phyloP scores from a whole-genome alignment of 2,888 invertebrate genomes.

The Sialis lutaria region DNA sequence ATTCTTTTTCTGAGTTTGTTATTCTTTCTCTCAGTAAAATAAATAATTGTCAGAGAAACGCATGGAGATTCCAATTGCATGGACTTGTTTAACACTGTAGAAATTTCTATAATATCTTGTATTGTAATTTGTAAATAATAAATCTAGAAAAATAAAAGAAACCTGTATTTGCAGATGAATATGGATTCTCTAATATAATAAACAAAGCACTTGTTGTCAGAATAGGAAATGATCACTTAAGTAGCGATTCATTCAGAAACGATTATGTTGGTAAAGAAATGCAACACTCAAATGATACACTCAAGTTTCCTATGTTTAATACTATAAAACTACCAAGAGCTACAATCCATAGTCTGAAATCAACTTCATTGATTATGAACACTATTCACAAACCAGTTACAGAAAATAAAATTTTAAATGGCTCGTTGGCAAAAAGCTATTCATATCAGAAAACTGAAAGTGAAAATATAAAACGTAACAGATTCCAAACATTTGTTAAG shows the following conservation, averaged over 20 bases:
- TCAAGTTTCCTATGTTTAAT: slow-evolving; percentile 1
- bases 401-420: slow-evolving; percentile 11
- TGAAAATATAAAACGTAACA: slow-evolving; percentile 6
- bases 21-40: background rate
- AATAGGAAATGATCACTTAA: slow-evolving; percentile 18
- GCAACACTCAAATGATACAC: slow-evolving; percentile 1
- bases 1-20: background rate
- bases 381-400: slow-evolving; percentile 17
- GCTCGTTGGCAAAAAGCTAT: slow-evolving; percentile 8
- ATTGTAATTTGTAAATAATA: no score
- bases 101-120: background rate
- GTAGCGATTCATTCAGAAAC: slow-evolving; percentile 18
- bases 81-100: slow-evolving; percentile 8
- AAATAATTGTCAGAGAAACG: background rate
- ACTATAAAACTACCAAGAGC: slow-evolving; percentile 15
- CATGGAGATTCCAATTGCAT: background rate
- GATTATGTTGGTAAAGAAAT: slow-evolving; percentile 16
- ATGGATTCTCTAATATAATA: slow-evolving; percentile 17
- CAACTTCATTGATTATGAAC: slow-evolving; percentile 26
- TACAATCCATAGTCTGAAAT: slow-evolving; percentile 22
- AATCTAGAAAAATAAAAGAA: no score
- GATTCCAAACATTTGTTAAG: no score
- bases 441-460: slow-evolving; percentile 19
- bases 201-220: slow-evolving; percentile 27
- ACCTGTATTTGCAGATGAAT: slow-evolving; percentile 19